Base-by-base conservation (phyloP, 2,797 vertebrate genomes). In the Coracias cyanogaster region DNA sequence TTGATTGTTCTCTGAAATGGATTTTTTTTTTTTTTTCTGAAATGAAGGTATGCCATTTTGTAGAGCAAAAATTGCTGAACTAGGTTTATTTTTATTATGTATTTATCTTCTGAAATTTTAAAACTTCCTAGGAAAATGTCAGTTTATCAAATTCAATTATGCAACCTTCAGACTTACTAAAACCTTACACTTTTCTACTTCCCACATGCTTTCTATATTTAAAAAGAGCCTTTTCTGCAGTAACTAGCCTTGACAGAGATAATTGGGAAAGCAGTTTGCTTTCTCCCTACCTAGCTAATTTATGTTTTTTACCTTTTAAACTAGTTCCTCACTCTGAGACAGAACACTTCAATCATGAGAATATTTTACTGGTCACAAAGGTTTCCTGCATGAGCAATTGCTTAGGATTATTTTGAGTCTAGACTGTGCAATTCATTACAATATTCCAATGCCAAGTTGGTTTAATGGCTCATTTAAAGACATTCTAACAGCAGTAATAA, bases 201-300 rank as follows among this genome's bases (percentile, higher is more conserved):
- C 97, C 97, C 93, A 97, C 95, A 69, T 95, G 80, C 81, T 96
- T 97, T 97, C 97, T 97, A 97, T 97, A 95, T 97, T 97, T 97
- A 92, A 97, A 77, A 84, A 69, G 76, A 96, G 45, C n/a, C 60
- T 89, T 92, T 90, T 79, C 65, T 84, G 64, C 80, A 86, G 85
- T 94, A 94, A 81, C 71, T 81, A 93, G 76, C 80, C 85, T 95
- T 97, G 88, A 95, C 96, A 92, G 94, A 95, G 87, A 94, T 94
- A 92, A 97, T 93, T 97, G 79, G 90, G 80, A 87, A 83, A 89
- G 58, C 72, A 84, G 60, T 92, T 95, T 93, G 76, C 93, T 94
- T 96, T 89, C 65, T 95, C 96, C 69, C 82, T 85, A 58, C 70
- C 25, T 86, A 54, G n/a, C 35, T 55, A 62, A 71, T 91, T 82